Conservation (phyloP, 2,888 invertebrate genomes). For the Acanthopleura granulata region DNA sequence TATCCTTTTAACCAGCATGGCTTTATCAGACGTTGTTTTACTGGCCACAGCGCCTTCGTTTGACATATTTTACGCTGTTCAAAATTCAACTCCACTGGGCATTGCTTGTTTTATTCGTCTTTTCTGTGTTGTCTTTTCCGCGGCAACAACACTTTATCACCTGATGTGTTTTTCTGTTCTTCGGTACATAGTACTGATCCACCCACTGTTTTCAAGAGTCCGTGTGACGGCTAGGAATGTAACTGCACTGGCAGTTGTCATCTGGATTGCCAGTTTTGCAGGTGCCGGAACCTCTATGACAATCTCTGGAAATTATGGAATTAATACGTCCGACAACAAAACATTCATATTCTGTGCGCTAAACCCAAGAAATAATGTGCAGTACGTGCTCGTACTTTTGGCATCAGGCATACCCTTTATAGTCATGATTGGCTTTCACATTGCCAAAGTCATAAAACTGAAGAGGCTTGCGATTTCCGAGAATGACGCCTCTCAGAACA, state of each 20-base stretch:
- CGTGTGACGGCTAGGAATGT: not conserved
- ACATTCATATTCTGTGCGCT: not conserved
- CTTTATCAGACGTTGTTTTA: not conserved
- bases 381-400: not conserved
- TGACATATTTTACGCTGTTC: not conserved
- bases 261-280: not conserved
- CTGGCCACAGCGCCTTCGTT: not conserved
- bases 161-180: not conserved
- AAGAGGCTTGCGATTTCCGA: not conserved
- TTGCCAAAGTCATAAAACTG: not conserved
- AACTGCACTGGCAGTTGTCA: not conserved
- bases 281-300: not conserved
- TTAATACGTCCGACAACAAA: not conserved
- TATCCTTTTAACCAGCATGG: not conserved
- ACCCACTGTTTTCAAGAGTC: not conserved
- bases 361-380: not conserved
- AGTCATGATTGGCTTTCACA: not conserved
- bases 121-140: not conserved
- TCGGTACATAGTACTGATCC: not conserved
- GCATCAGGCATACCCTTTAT: not conserved
- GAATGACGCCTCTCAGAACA: not conserved
- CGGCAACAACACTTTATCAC: not conserved
- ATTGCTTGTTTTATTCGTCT: not conserved
- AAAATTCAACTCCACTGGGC: not conserved
- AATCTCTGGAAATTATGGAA: not conserved